Percentiles rank a stretch among this genome's conserved stretches.
phyloP scores from a whole-genome alignment of 2,797 vertebrate genomes.

The Gallinago solitaria region DNA sequence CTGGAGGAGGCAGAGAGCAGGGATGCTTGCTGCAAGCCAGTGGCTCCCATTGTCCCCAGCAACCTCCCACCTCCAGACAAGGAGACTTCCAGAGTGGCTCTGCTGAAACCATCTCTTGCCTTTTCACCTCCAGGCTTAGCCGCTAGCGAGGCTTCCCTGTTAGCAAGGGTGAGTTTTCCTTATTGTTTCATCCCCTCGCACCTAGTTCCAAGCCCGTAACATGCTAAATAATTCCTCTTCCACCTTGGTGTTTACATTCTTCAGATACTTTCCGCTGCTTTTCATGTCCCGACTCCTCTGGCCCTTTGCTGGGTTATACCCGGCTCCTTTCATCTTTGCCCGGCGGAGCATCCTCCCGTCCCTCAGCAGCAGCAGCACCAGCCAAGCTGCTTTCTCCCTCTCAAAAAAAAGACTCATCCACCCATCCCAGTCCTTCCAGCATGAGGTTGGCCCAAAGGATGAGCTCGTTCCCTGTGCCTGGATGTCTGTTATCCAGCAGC shows the following conservation, averaged over 20 bases:
- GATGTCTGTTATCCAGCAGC: neutral
- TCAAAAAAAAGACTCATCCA: rapidly evolving
- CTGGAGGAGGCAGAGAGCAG: neutral
- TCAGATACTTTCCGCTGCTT: constrained; percentile 41
- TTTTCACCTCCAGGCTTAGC: neutral
- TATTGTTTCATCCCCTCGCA: constrained; percentile 31
- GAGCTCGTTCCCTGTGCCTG: neutral
- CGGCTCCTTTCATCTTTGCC: constrained; percentile 29
- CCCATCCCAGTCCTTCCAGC: neutral
- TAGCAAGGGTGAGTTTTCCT: neutral
- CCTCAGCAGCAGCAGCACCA: neutral
- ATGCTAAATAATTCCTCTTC: constrained; percentile 65
- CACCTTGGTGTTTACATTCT: constrained; percentile 72
- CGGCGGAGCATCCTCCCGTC: neutral
- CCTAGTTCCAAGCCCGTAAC: constrained; percentile 26
- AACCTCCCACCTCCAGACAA: neutral
- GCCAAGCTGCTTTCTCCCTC: neutral
- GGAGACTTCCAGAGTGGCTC: neutral
- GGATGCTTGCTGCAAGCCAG: neutral
- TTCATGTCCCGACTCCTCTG: constrained; percentile 52
- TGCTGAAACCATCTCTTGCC: neutral
- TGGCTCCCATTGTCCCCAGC: neutral
- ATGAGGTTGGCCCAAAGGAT: neutral
- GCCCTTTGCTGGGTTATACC: constrained; percentile 10
- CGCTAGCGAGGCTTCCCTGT: neutral